Conservation (phyloP, 2,888 invertebrate species). For the Troglohyphantes excavatus region DNA sequence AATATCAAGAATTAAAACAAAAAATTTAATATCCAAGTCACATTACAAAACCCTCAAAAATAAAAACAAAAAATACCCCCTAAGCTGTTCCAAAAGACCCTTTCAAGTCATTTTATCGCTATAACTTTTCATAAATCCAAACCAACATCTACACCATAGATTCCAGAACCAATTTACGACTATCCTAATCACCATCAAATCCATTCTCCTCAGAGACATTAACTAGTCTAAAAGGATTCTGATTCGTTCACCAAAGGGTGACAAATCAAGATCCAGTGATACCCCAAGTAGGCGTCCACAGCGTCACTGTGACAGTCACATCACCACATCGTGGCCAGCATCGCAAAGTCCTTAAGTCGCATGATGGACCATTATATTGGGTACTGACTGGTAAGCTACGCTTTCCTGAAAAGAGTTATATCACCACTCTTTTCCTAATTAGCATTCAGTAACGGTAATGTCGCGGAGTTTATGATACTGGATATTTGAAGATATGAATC, state of each 20-base stretch:
- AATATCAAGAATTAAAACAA: too few relatives aligned
- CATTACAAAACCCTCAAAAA: too few relatives aligned
- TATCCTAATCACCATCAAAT: conserved; percentile 36
- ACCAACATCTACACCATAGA: background rate
- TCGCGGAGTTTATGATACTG: conserved; percentile 20
- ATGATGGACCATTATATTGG: conserved; percentile 7
- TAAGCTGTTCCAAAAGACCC: too few relatives aligned
- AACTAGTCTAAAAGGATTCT: conserved; percentile 32
- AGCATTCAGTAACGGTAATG: conserved; percentile 33
- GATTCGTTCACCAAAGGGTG: conserved; percentile 28
- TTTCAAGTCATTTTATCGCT: too few relatives aligned
- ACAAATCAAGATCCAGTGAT: conserved; percentile 35
- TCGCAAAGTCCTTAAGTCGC: conserved; percentile 8
- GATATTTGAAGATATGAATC: conserved; percentile 33
- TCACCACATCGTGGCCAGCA: conserved; percentile 28
- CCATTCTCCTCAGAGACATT: conserved; percentile 13
- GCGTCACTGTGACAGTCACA: background rate
- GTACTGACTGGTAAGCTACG: too few relatives aligned
- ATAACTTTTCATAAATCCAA: too few relatives aligned
- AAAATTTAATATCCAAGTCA: too few relatives aligned
- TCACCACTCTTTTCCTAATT: too few relatives aligned
- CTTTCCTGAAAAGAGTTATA: too few relatives aligned
- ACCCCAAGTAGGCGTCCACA: conserved; percentile 23
- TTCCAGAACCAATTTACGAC: conserved; percentile 44
- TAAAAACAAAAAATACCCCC: too few relatives aligned